Conservation (phyloP, 2,113 vertebrate species). For the Ctenomys sociabilis region DNA sequence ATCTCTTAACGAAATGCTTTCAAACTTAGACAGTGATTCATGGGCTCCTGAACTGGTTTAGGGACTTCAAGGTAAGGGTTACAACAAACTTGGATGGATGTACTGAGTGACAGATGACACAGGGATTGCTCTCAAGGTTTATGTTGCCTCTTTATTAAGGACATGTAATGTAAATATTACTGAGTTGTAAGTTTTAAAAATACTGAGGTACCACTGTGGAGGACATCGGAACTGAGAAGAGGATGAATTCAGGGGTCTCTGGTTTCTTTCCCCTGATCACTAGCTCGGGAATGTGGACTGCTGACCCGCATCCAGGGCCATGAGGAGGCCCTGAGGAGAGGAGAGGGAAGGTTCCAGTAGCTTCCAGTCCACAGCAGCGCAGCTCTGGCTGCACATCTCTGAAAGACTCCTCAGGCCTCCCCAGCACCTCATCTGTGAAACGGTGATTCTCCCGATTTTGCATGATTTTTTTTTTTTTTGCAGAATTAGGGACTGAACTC, state of each 20-base stretch:
- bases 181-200: constrained; percentile 34
- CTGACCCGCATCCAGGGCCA: neutral
- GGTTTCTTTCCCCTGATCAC: neutral
- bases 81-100: constrained; percentile 16
- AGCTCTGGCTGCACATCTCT: neutral
- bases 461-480: neutral
- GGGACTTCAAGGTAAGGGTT: neutral
- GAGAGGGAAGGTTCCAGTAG: neutral
- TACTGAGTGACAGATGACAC: neutral
- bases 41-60: neutral
- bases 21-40: constrained; percentile 11
- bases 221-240: constrained; percentile 17
- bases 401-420: neutral
- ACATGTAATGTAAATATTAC: constrained; percentile 4
- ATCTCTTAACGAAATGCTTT: constrained; percentile 10
- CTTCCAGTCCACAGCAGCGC: neutral
- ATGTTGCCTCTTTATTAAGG: constrained; percentile 50
- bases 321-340: neutral
- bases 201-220: constrained; percentile 19
- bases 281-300: neutral
- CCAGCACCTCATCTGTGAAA: neutral
- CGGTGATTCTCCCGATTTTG: neutral
- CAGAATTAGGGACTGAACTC: too few species aligned
- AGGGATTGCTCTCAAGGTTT: neutral
- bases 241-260: neutral